Evolutionary conservation across 1,140 invertebrate species (phyloP).

Genomic region (Agraylea sexmaculata): DNA sequence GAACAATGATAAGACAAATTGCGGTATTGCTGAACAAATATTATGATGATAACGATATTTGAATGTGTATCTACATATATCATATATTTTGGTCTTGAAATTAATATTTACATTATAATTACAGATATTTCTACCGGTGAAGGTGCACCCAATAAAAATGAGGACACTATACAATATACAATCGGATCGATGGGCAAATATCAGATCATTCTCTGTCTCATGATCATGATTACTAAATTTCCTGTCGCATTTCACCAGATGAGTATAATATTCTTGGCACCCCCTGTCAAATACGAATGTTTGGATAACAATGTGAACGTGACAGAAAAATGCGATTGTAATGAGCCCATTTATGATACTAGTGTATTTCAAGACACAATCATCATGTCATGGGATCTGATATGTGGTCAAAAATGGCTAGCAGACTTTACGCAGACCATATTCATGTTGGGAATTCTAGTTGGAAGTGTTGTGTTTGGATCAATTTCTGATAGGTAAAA

Average conservation of each 20-base stretch:
- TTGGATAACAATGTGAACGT: slow-evolving; percentile 23
- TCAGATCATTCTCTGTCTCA: slow-evolving; percentile 50
- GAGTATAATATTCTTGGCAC: slow-evolving; percentile 51
- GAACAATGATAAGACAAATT: too few species aligned
- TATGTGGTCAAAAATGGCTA: slow-evolving; percentile 50
- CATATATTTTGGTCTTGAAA: too few species aligned
- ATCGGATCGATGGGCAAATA: slow-evolving; percentile 58
- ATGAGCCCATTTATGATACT: slow-evolving; percentile 44
- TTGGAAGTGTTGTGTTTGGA: slow-evolving; percentile 36
- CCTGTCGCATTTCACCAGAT: slow-evolving; percentile 59
- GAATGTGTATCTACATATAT: too few species aligned
- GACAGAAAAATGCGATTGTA: slow-evolving; percentile 39
- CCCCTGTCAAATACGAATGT: slow-evolving; percentile 39
- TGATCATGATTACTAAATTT: slow-evolving; percentile 55
- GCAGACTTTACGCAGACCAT: slow-evolving; percentile 53
- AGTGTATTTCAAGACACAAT: slow-evolving; percentile 57
- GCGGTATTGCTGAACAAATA: too few species aligned
- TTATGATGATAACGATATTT: too few species aligned
- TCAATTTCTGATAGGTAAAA: slow-evolving; percentile 36
- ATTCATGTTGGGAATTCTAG: slow-evolving; percentile 33
- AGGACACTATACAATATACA: slow-evolving; percentile 38
- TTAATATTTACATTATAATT: too few species aligned
- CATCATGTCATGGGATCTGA: slow-evolving; percentile 59
- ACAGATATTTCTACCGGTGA: too few species aligned
- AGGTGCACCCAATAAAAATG: too few species aligned